phyloP scores from a whole-genome alignment of 2,888 invertebrate species.

The Acronicta aceris region DNA sequence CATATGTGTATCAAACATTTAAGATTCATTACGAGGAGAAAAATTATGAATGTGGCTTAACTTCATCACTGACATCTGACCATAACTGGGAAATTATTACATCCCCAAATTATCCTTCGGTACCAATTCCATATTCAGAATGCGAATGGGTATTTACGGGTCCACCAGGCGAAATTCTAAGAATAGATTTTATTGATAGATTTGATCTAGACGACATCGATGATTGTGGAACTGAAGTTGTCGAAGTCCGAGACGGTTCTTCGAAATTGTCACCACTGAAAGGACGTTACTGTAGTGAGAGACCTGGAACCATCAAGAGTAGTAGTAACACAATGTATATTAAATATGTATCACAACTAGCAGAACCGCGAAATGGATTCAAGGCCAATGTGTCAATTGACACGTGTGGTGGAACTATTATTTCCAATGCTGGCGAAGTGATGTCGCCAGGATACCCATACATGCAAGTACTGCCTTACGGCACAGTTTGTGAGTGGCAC shows the following conservation, averaged over 20 bases:
- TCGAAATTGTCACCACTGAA: slow-evolving; percentile 91
- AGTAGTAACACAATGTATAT: slow-evolving; percentile 92
- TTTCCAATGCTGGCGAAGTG: slow-evolving; percentile 89
- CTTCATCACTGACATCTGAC: slow-evolving; percentile 86
- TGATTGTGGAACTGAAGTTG: slow-evolving; percentile 88
- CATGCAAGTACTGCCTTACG: slow-evolving; percentile 82
- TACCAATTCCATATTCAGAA: slow-evolving; percentile 94
- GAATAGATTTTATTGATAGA: slow-evolving; percentile 93
- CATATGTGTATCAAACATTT: slow-evolving; percentile 72
- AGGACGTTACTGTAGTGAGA: slow-evolving; percentile 90
- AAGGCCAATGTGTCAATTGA: slow-evolving; percentile 92
- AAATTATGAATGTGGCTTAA: slow-evolving; percentile 91
- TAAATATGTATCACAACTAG: slow-evolving; percentile 92
- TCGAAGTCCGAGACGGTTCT: slow-evolving; percentile 96
- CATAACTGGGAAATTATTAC: slow-evolving; percentile 88
- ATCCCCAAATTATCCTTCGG: slow-evolving; percentile 95
- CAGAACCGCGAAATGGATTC: slow-evolving; percentile 94
- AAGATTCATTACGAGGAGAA: slow-evolving; percentile 90
- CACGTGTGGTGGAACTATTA: slow-evolving; percentile 90
- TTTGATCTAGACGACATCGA: slow-evolving; percentile 90
- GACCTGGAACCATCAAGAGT: slow-evolving; percentile 90
- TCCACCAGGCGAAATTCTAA: slow-evolving; percentile 92
- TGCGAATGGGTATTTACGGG: slow-evolving; percentile 95
- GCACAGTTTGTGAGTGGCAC: slow-evolving; percentile 92
- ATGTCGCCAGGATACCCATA: slow-evolving; percentile 92